These are phyloP conservation scores for Amiota communis DNA, from an alignment of 2,888 invertebrate species.

Conservation along the genomic window DNA sequence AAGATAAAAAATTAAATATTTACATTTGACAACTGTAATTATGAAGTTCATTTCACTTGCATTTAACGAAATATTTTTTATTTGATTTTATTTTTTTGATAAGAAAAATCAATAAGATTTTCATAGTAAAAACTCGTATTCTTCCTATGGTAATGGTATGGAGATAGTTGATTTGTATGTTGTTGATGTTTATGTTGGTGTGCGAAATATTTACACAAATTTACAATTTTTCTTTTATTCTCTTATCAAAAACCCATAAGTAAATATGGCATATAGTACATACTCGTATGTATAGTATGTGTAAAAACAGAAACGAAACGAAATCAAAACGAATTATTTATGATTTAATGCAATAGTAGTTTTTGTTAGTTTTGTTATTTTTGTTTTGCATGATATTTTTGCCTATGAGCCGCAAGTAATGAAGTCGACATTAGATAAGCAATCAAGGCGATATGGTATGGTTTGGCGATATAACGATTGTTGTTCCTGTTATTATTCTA, in stretches of 20 bases:
- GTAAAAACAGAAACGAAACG: too few relatives aligned
- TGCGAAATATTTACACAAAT: not conserved
- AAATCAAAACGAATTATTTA: too few relatives aligned
- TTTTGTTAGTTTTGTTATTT: too few relatives aligned
- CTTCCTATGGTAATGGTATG: not conserved
- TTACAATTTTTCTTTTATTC: not conserved
- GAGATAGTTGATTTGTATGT: not conserved
- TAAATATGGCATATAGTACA: too few relatives aligned
- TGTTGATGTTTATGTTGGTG: not conserved
- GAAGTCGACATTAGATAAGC: not conserved
- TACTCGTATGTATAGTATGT: too few relatives aligned
- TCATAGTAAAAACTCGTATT: not conserved
- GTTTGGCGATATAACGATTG: not conserved
- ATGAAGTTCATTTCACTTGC: constrained; percentile 24
- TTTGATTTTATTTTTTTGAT: constrained; percentile 46
- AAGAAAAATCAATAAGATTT: constrained; percentile 45
- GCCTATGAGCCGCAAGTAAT: too few relatives aligned
- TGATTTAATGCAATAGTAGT: too few relatives aligned
- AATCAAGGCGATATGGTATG: constrained; percentile 1
- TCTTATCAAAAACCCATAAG: too few relatives aligned
- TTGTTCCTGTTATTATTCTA: not conserved
- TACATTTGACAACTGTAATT: constrained; percentile 65
- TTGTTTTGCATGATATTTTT: too few relatives aligned
- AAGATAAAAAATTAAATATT: constrained; percentile 17
- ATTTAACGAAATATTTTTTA: not conserved